Conservation (phyloP, 2,888 invertebrate genomes). For the Plusia festucae region DNA sequence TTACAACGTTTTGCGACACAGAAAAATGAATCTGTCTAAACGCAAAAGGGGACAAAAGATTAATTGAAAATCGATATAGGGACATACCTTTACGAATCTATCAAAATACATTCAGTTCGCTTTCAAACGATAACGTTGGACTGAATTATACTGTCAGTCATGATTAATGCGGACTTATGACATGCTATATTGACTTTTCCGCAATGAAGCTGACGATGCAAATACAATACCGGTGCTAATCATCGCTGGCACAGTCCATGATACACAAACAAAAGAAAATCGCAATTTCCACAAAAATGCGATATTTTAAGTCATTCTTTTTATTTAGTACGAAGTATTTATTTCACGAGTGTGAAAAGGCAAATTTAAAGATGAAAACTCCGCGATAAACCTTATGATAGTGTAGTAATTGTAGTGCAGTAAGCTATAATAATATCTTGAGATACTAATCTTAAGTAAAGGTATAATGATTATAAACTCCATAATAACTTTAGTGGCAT, state of each 20-base stretch:
- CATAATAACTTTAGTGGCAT: slow-evolving; percentile 1
- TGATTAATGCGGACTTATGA: slow-evolving; percentile 85
- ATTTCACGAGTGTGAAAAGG: slow-evolving; percentile 30
- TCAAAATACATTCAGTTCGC: slow-evolving; percentile 84
- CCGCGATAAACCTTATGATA: slow-evolving; percentile 34
- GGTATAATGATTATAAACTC: slow-evolving; percentile 16
- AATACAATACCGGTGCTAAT: slow-evolving; percentile 68
- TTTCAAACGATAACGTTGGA: slow-evolving; percentile 79
- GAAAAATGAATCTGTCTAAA: slow-evolving; percentile 80
- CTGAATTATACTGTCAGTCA: slow-evolving; percentile 81
- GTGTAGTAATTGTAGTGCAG: slow-evolving; percentile 23
- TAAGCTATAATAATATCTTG: slow-evolving; percentile 26
- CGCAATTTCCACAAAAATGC: slow-evolving; percentile 52
- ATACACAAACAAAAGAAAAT: slow-evolving; percentile 60
- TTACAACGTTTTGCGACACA: slow-evolving; percentile 69
- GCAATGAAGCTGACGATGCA: slow-evolving; percentile 60
- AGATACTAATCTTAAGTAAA: slow-evolving; percentile 32
- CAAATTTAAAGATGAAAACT: slow-evolving; percentile 41
- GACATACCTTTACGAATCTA: slow-evolving; percentile 83
- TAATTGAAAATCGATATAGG: slow-evolving; percentile 86
- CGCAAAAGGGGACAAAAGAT: slow-evolving; percentile 84
- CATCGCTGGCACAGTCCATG: slow-evolving; percentile 62
- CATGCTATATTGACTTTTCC: slow-evolving; percentile 78
- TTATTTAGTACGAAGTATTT: slow-evolving; percentile 25
- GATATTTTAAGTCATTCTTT: slow-evolving; percentile 13